These are phyloP conservation scores for Atherinomorus stipes DNA, from an alignment of 2,113 vertebrate species.

Conservation along the genomic window DNA sequence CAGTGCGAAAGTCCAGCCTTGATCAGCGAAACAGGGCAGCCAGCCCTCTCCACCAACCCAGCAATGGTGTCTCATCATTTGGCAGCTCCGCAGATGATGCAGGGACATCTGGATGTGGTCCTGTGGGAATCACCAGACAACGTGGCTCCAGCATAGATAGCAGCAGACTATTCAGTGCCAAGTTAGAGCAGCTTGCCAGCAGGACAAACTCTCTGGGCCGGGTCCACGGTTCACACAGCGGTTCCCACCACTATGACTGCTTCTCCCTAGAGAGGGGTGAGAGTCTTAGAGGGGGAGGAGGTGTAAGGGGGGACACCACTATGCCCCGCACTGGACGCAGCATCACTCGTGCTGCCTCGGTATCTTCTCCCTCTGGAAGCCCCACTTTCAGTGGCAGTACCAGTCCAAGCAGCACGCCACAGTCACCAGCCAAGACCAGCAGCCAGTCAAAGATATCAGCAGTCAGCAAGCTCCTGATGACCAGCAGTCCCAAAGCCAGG, in stretches of 20 bases:
- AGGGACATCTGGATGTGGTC: conserved; percentile 43
- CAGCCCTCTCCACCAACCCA: conserved; percentile 87
- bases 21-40: conserved; percentile 95
- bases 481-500: conserved; percentile 91
- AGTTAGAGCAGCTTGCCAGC: conserved; percentile 92
- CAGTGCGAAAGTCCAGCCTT: conserved; percentile 94
- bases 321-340: conserved; percentile 91
- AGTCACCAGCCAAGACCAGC: conserved; percentile 87
- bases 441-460: conserved; percentile 93
- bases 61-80: conserved; percentile 77
- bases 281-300: conserved; percentile 83
- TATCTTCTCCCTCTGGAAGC: conserved; percentile 78
- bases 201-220: conserved; percentile 93
- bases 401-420: conserved; percentile 77
- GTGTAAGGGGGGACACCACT: conserved; percentile 87
- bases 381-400: conserved; percentile 26
- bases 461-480: conserved; percentile 95
- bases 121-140: conserved; percentile 69
- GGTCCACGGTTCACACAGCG: conserved; percentile 54
- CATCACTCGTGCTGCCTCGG: conserved; percentile 83
- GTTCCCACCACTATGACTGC: conserved; percentile 89
- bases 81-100: conserved; percentile 84
- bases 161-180: conserved; percentile 93
- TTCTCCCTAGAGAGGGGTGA: conserved; percentile 92
- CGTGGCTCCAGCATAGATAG: conserved; percentile 86